Conservation (phyloP, 2,888 invertebrate species). For the Pantelozetes paolii region DNA sequence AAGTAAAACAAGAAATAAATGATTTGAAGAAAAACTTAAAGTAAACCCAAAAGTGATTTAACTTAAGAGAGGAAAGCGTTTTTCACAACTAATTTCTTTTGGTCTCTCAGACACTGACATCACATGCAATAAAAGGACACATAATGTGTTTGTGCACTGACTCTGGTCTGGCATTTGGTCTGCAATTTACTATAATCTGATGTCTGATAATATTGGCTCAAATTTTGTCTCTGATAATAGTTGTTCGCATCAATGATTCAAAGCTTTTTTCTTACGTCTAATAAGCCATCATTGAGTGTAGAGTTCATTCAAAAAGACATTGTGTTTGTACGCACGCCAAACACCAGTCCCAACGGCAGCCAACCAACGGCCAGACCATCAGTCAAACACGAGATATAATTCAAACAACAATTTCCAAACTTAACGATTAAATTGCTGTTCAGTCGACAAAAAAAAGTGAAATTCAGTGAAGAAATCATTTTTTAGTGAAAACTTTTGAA, state of each 20-base stretch:
- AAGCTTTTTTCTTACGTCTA: not conserved
- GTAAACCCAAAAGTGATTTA: not conserved
- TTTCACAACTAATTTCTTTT: conserved; percentile 14
- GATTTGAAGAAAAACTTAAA: not conserved
- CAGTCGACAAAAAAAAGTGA: not conserved
- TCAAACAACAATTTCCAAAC: not conserved
- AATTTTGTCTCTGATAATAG: conserved; percentile 20
- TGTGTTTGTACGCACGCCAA: conserved; percentile 33
- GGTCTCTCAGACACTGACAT: not conserved
- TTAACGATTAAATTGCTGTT: conserved; percentile 27
- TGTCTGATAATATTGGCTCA: conserved; percentile 7
- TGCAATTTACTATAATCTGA: conserved; percentile 33
- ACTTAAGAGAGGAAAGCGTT: not conserved
- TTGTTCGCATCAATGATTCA: conserved; percentile 1
- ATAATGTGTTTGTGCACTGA: not conserved
- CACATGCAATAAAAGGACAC: not conserved
- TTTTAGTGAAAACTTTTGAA: not conserved
- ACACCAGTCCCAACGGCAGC: not conserved
- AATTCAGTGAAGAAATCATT: conserved; percentile 18
- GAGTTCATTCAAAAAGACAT: conserved; percentile 23
- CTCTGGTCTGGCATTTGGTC: conserved; percentile 31
- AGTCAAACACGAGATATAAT: conserved; percentile 29
- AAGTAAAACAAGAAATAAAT: not conserved
- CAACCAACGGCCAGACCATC: not conserved
- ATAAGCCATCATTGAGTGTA: conserved; percentile 25